Percentiles rank a stretch among this genome's conserved stretches.
These are phyloP conservation scores for Cephus rjabovi DNA, from an alignment of 2,888 invertebrate species.

Conservation along the genomic window DNA sequence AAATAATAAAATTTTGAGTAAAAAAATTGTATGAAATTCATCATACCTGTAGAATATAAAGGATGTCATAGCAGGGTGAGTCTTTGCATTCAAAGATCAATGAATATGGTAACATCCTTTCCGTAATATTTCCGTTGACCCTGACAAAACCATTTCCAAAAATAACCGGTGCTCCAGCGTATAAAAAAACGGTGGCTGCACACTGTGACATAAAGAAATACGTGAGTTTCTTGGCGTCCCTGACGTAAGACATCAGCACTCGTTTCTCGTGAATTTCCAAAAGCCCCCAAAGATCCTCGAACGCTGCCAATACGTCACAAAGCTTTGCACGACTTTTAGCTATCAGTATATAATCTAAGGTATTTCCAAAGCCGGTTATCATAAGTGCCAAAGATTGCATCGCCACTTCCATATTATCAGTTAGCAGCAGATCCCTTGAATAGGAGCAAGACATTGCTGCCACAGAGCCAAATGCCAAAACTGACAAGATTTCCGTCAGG, in stretches of 20 bases:
- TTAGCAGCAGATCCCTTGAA: constrained; percentile 13
- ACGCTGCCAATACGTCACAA: constrained; percentile 21
- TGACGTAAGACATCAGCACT: constrained; percentile 21
- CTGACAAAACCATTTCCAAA: constrained; percentile 13
- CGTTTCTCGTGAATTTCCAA: constrained; percentile 24
- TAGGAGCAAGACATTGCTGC: constrained; percentile 18
- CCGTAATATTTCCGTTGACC: constrained; percentile 21
- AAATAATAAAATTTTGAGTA: too few relatives aligned
- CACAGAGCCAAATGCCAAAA: background rate
- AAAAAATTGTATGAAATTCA: background rate
- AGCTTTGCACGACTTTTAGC: constrained; percentile 16
- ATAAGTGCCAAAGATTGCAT: constrained; percentile 28
- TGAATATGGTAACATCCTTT: constrained; percentile 34
- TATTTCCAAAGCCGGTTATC: constrained; percentile 22
- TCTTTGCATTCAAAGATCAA: constrained; percentile 26
- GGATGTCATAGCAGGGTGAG: constrained; percentile 39
- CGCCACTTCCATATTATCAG: constrained; percentile 12
- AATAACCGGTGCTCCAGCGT: constrained; percentile 26
- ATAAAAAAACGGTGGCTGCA: constrained; percentile 28
- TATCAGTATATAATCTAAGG: constrained; percentile 20
- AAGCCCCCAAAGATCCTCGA: constrained; percentile 34
- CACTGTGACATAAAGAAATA: constrained; percentile 31
- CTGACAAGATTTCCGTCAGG: too few relatives aligned
- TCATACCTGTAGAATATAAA: constrained; percentile 30
- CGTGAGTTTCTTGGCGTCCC: constrained; percentile 27